Evolutionary conservation across 2,113 vertebrate genomes (phyloP).

Genomic region (Larimichthys polyactis): DNA sequence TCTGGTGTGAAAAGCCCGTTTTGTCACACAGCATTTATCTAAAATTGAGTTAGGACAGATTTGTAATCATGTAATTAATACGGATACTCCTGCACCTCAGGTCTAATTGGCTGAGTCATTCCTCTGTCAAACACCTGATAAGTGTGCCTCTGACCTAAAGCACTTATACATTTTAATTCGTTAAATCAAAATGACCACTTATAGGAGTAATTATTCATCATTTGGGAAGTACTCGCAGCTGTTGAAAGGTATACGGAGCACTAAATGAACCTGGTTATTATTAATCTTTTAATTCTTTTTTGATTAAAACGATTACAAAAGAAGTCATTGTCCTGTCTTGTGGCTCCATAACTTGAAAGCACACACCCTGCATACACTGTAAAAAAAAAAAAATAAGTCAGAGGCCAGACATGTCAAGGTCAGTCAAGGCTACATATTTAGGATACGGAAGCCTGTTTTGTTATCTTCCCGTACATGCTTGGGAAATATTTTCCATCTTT

Average conservation of each 20-base stretch:
- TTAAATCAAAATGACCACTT: constrained; percentile 34
- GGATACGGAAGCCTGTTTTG: constrained; percentile 26
- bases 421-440: constrained; percentile 18
- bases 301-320: background rate
- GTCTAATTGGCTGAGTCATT: constrained; percentile 46
- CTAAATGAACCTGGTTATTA: background rate
- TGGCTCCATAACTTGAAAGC: background rate
- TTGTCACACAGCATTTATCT: constrained; percentile 14
- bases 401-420: constrained; percentile 19
- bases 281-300: background rate
- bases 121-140: constrained; percentile 44
- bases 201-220: constrained; percentile 9
- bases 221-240: constrained; percentile 7
- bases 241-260: background rate
- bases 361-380: background rate
- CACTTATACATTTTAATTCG: constrained; percentile 20
- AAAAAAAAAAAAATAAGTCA: background rate
- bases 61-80: constrained; percentile 43
- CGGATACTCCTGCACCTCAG: constrained; percentile 17
- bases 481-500: constrained; percentile 50
- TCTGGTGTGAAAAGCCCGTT: constrained; percentile 7
- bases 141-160: constrained; percentile 25
- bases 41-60: constrained; percentile 40
- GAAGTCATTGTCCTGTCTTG: background rate
- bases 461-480: constrained; percentile 37